These are phyloP conservation scores for Coranthus polyacanthus DNA, from an alignment of 2,797 vertebrate genomes.

Conservation along the genomic window DNA sequence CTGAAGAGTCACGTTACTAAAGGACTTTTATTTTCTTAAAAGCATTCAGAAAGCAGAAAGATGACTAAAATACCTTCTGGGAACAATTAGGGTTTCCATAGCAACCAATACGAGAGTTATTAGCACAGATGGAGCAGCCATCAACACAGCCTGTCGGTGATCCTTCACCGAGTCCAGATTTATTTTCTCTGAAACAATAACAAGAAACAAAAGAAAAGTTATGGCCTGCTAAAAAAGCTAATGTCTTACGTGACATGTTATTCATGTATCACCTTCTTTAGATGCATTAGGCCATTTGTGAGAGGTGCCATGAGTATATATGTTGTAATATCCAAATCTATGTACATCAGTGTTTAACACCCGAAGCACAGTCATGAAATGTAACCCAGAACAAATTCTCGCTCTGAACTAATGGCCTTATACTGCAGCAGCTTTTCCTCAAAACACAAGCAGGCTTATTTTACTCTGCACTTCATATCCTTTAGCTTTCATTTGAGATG, in stretches of 20 bases:
- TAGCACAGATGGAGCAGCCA: no score
- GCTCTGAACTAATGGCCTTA: not conserved
- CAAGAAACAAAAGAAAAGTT: no score
- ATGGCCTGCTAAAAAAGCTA: no score
- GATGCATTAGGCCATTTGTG: not conserved
- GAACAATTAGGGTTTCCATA: no score
- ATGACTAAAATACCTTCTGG: no score
- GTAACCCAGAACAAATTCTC: conserved; percentile 1
- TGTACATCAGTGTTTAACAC: not conserved
- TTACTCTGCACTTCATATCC: not conserved
- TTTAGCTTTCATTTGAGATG: conserved; percentile 18
- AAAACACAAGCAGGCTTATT: not conserved
- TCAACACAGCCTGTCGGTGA: no score
- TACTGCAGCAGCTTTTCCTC: conserved; percentile 2
- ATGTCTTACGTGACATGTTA: not conserved
- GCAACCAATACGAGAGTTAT: no score
- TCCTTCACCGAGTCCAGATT: no score
- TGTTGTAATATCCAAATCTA: not conserved
- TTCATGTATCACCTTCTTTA: not conserved
- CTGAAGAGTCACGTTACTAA: no score
- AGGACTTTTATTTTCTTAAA: not conserved
- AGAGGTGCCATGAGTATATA: no score
- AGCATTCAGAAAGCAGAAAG: no score
- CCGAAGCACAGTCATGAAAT: not conserved
- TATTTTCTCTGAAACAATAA: no score